Percentiles rank a stretch among this genome's conserved stretches.
These are phyloP conservation scores for Brachionus angularis DNA, from an alignment of 1,140 invertebrate genomes.

Conservation along the genomic window DNA sequence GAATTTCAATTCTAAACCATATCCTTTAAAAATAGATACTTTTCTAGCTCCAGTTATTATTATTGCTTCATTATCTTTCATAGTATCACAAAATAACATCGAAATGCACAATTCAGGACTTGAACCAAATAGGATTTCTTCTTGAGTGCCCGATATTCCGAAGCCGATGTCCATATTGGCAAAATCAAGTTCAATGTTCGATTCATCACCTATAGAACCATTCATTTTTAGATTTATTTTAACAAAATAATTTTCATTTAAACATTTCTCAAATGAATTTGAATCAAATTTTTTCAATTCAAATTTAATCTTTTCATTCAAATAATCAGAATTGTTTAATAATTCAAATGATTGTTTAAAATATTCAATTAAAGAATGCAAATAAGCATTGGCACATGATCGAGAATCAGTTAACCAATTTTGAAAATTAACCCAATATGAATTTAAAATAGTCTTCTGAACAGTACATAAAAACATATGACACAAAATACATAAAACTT, in stretches of 20 bases:
- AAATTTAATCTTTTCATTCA: constrained; percentile 1
- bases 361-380: constrained; percentile 16
- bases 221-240: background rate
- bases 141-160: constrained; percentile 36
- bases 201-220: constrained; percentile 15
- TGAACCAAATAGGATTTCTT: constrained; percentile 31
- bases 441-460: background rate
- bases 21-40: constrained; percentile 5
- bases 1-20: background rate
- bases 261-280: background rate
- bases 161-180: constrained; percentile 40
- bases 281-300: constrained; percentile 5
- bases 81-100: constrained; percentile 2
- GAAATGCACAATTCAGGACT: constrained; percentile 13
- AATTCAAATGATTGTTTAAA: constrained; percentile 10
- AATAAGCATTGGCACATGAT: constrained; percentile 10
- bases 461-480: constrained; percentile 42
- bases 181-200: constrained; percentile 12
- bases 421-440: constrained; percentile 34
- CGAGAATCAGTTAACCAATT: background rate
- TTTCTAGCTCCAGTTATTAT: constrained; percentile 23
- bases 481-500: constrained; percentile 29
- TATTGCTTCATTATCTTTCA: constrained; percentile 34
- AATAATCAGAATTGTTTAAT: background rate
- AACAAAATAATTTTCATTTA: background rate